Base-by-base conservation (phyloP, 2,113 vertebrate genomes). In the Crocuta crocuta region DNA sequence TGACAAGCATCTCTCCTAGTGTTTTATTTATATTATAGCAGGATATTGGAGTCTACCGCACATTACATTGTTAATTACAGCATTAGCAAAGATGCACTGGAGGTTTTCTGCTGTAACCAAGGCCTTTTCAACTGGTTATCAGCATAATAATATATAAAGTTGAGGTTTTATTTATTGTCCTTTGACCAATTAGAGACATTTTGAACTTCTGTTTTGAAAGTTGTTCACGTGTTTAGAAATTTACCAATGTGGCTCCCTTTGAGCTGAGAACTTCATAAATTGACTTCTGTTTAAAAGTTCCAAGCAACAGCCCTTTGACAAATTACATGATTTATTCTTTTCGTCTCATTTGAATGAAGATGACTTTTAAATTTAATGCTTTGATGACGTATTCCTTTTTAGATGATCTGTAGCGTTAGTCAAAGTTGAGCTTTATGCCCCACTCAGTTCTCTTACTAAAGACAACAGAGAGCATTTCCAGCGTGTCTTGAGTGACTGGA, bases 21-120 rank as follows among this genome's bases (percentile, higher is more conserved):
- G 96, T 98, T 98, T 98, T 98, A 98, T 98, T 99, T 98, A 96
- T 98, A 93, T 97, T 98, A 97, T 98, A 98, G 97, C 90, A 97
- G 94, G 66, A 79, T 97, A 61, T 96, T 87, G 91, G 65, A 81
- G 85, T 95, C 96, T 93, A 61, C 79, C n/a, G 88, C 87, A 58
- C 95, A 90, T 98, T 98, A 97, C 97, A 97, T 97, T 98, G 97
- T 98, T 98, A 98, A 98, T 98, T 98, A 98, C n/a, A 80, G 95
- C 96, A 97, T 95, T 95, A 96, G 84, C 61, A 85, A 97, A 97
- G 95, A 89, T 10, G 71, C 66, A 61, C 50, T 50, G 28, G 45
- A 24, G 48, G 35, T 65, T 91, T 97, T 80, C 21, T 94, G 65
- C 39, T 86, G 31, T 55, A 84, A 92, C 24, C 70, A 91, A 73